Conservation (phyloP, 2,797 vertebrate genomes). For the Yasuhikotakia modesta region DNA sequence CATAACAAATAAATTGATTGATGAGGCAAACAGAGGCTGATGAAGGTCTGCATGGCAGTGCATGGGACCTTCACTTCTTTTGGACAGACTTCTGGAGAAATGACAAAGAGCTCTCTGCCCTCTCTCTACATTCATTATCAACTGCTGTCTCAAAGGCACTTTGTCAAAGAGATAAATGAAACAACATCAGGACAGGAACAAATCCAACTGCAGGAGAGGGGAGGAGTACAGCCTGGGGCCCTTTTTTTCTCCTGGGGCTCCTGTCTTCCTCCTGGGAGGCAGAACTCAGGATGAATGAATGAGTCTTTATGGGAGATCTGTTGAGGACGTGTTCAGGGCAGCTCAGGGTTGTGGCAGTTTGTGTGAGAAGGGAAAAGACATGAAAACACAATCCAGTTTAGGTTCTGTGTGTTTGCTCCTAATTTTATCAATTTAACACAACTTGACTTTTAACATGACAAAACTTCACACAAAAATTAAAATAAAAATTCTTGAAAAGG, state of each 20-base stretch:
- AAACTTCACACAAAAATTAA: too few relatives aligned
- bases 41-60: slow-evolving; percentile 48
- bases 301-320: slow-evolving; percentile 47
- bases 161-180: slow-evolving; percentile 78
- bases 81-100: slow-evolving; percentile 68
- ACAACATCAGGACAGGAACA: slow-evolving; percentile 66
- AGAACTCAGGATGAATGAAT: slow-evolving; percentile 47
- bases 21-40: slow-evolving; percentile 61
- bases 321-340: slow-evolving; percentile 19
- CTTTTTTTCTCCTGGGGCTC: slow-evolving; percentile 51
- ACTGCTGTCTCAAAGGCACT: slow-evolving; percentile 71
- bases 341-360: neutral
- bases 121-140: slow-evolving; percentile 76
- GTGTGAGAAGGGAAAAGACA: neutral
- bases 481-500: neutral
- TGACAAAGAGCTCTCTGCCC: slow-evolving; percentile 72
- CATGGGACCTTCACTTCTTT: slow-evolving; percentile 60
- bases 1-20: slow-evolving; percentile 64
- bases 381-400: neutral
- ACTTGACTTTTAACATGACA: neutral
- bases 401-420: neutral
- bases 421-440: neutral
- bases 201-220: slow-evolving; percentile 67
- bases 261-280: slow-evolving; percentile 39
- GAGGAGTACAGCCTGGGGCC: slow-evolving; percentile 46